phyloP scores from a whole-genome alignment of 2,888 invertebrate genomes.

The Melanophora roralis region DNA sequence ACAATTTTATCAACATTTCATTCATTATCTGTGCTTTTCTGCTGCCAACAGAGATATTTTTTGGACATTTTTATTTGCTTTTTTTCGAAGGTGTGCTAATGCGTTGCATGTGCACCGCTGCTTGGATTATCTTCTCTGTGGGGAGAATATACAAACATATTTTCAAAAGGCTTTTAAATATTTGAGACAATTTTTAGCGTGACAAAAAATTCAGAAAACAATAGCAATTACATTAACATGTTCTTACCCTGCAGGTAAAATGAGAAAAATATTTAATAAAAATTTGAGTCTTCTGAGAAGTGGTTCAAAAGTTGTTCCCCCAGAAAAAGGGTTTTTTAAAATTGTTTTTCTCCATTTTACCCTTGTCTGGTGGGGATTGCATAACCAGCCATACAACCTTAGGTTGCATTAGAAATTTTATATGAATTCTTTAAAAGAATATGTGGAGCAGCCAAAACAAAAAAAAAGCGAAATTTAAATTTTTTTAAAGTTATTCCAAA shows the following conservation, averaged over 20 bases:
- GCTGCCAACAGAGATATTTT: conserved; percentile 42
- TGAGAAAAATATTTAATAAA: no score
- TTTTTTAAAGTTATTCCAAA: no score
- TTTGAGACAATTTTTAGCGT: conserved; percentile 40
- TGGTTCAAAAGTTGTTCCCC: no score
- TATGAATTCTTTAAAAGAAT: no score
- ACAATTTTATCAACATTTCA: conserved; percentile 42
- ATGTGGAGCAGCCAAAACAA: no score
- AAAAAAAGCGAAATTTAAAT: no score
- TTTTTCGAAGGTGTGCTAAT: conserved; percentile 38
- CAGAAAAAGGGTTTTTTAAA: no score
- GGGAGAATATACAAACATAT: background rate
- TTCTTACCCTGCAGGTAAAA: background rate
- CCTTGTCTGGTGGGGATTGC: no score
- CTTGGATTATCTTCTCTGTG: background rate
- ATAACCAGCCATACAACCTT: no score
- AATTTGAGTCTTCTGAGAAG: no score
- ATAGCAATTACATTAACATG: background rate
- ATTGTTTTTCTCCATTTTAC: no score
- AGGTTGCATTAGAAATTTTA: no score
- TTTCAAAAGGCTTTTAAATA: background rate
- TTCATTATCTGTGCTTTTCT: conserved; percentile 42
- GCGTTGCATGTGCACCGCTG: background rate
- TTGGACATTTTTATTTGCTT: conserved; percentile 27
- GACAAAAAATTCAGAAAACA: conserved; percentile 19